Conservation (phyloP, 2,113 vertebrate species). For the Corythaixoides concolor region DNA sequence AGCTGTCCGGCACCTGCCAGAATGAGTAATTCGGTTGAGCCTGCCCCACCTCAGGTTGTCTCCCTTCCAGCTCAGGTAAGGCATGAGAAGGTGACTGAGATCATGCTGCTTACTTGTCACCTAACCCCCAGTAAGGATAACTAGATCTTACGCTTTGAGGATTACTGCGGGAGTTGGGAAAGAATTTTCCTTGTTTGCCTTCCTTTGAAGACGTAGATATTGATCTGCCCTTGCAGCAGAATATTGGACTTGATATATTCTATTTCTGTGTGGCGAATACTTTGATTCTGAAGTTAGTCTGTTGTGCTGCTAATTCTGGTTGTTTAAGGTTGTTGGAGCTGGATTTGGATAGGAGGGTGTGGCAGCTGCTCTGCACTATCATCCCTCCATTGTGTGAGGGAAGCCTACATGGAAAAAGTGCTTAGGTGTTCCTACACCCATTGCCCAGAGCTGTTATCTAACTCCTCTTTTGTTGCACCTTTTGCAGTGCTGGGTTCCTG, state of each 20-base stretch:
- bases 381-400: neutral
- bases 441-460: constrained; percentile 1
- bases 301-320: neutral
- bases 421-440: constrained; percentile 12
- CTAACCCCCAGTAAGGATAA: neutral
- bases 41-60: constrained; percentile 75
- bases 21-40: constrained; percentile 82
- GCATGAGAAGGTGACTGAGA: neutral
- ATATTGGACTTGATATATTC: neutral
- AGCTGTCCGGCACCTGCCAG: constrained; percentile 90
- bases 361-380: neutral
- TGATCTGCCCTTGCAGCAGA: constrained; percentile 4
- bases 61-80: constrained; percentile 86
- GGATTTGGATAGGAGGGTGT: neutral
- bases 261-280: constrained; percentile 23
- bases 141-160: neutral
- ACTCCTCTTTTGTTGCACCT: constrained; percentile 7
- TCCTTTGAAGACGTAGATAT: constrained; percentile 15
- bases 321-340: neutral
- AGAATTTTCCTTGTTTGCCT: neutral
- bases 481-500: neutral
- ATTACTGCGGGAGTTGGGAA: neutral
- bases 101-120: neutral
- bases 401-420: neutral
- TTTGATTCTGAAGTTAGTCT: neutral